Evolutionary conservation across 2,113 vertebrate species (phyloP).

Genomic region (Crotalus horridus): DNA sequence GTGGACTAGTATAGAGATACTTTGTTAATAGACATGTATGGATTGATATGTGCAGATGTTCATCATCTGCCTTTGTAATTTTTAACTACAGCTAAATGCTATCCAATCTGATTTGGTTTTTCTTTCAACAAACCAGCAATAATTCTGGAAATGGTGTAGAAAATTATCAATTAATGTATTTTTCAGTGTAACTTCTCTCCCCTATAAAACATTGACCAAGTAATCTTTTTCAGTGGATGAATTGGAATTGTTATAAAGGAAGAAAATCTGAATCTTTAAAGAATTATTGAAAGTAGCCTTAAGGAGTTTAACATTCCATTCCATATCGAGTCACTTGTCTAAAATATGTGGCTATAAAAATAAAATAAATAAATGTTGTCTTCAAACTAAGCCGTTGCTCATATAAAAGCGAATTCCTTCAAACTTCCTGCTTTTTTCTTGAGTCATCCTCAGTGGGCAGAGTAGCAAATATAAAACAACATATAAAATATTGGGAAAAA

Average conservation of each 20-base stretch:
- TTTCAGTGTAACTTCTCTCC: background rate
- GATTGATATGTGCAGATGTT: conserved; percentile 23
- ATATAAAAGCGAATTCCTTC: background rate
- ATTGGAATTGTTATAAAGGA: background rate
- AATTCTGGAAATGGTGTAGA: background rate
- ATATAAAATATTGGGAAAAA: background rate
- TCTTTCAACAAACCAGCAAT: background rate
- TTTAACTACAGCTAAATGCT: background rate
- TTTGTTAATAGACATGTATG: background rate
- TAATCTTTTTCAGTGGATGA: background rate
- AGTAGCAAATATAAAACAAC: background rate
- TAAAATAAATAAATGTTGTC: background rate
- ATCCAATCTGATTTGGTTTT: background rate
- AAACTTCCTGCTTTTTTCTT: background rate
- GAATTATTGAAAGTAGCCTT: background rate
- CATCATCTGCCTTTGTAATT: background rate
- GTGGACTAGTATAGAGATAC: conserved; percentile 6
- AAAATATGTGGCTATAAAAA: background rate
- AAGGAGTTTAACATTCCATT: background rate
- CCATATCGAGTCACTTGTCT: background rate
- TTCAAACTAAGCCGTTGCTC: background rate
- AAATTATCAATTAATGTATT: background rate
- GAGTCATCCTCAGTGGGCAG: background rate
- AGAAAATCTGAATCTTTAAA: background rate
- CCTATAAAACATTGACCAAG: background rate